A percentile compares a stretch with the other conserved stretches of the same genome.
Evolutionary conservation across 2,113 vertebrate genomes (phyloP).

Genomic region (Dipodomys ordii): DNA sequence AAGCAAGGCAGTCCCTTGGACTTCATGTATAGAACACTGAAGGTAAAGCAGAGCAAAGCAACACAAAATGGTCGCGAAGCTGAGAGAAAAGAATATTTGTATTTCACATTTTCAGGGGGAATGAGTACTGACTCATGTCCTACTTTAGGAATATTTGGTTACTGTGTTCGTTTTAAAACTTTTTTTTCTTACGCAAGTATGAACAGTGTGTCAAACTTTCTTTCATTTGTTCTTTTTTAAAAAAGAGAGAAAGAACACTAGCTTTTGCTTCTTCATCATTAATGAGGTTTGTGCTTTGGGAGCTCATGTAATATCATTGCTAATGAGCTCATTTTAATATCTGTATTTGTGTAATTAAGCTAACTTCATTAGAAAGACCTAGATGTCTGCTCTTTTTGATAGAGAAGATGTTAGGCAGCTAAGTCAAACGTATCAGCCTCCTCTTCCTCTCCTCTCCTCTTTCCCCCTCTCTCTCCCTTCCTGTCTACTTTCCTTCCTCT

Average conservation of each 20-base stretch:
- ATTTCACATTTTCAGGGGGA: constrained; percentile 23
- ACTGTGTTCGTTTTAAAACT: neutral
- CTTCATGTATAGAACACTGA: neutral
- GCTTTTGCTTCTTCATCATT: constrained; percentile 27
- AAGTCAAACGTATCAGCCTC: neutral
- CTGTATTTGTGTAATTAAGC: constrained; percentile 35
- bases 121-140: neutral
- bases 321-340: constrained; percentile 57
- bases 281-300: constrained; percentile 39
- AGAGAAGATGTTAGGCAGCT: neutral
- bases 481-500: neutral
- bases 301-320: constrained; percentile 44
- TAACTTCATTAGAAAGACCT: constrained; percentile 26
- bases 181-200: neutral
- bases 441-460: no score
- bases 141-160: neutral
- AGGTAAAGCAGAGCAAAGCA: neutral
- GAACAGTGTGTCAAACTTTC: neutral
- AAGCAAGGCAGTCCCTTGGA: neutral
- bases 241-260: neutral
- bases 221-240: neutral
- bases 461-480: neutral
- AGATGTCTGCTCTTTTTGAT: neutral
- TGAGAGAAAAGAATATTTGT: neutral
- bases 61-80: neutral